Conservation (phyloP, 30 jellyfish, hydroid and myxozoan species). For the Aurelia sp. region DNA sequence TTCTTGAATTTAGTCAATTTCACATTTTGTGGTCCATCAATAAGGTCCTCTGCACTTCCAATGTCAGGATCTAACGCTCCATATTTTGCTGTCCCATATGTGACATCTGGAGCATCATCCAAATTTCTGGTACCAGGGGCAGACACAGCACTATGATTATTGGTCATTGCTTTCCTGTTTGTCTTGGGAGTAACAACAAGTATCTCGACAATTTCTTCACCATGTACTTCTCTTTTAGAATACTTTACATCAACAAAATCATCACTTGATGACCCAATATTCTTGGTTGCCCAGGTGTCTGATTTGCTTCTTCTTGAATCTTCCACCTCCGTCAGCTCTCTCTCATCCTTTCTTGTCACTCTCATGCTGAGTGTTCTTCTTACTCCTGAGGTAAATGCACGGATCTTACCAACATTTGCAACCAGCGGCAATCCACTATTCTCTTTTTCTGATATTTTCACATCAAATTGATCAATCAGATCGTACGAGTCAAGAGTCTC, state of each 20-base stretch:
- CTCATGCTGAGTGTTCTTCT: slow-evolving; percentile 41
- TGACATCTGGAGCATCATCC: slow-evolving; percentile 3
- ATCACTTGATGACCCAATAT: background rate
- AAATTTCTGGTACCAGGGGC: background rate
- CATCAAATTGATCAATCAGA: slow-evolving; percentile 65
- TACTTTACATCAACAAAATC: slow-evolving; percentile 47
- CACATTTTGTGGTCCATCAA: slow-evolving; percentile 18
- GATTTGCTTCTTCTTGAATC: slow-evolving; percentile 36
- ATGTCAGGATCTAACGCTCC: slow-evolving; percentile 13
- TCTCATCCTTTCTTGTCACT: background rate
- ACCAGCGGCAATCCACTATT: background rate
- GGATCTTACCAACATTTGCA: slow-evolving; percentile 13
- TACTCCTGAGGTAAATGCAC: slow-evolving; percentile 41
- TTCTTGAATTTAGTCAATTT: background rate
- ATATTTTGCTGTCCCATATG: background rate
- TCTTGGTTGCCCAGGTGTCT: slow-evolving; percentile 31
- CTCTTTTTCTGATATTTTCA: slow-evolving; percentile 30
- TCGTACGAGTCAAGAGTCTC: slow-evolving; percentile 34
- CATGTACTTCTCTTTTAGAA: slow-evolving; percentile 23
- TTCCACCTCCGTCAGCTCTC: background rate
- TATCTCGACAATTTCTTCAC: slow-evolving; percentile 54
- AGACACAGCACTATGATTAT: background rate
- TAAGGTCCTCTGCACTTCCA: slow-evolving; percentile 44
- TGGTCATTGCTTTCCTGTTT: background rate
- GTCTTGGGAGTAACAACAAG: slow-evolving; percentile 41